A percentile compares a stretch with the other conserved stretches of the same genome.
These are phyloP conservation scores for Pristis pectinata DNA, from an alignment of 2,797 vertebrate species.

Conservation along the genomic window DNA sequence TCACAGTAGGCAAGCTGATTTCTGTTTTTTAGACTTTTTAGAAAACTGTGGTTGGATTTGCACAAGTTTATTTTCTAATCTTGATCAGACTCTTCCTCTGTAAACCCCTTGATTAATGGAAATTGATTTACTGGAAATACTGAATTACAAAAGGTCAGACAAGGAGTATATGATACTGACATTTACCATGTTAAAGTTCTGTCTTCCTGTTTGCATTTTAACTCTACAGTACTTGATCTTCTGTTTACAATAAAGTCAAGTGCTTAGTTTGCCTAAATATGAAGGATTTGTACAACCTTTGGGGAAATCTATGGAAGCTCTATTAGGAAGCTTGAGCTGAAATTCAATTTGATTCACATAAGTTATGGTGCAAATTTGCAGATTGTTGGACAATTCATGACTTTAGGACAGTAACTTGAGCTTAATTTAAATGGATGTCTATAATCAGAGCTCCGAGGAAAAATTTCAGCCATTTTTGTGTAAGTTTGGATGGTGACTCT, in stretches of 20 bases:
- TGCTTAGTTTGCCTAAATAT: not conserved
- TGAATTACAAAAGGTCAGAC: conserved; percentile 29
- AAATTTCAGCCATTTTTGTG: not conserved
- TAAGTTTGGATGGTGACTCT: not conserved
- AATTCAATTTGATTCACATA: not conserved
- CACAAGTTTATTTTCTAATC: conserved; percentile 18
- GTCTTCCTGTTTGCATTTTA: conserved; percentile 31
- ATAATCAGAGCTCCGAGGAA: not conserved
- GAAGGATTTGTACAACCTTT: conserved; percentile 9
- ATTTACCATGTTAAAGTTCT: not conserved
- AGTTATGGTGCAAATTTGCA: not conserved
- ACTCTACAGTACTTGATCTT: not conserved
- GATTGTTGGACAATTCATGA: not conserved
- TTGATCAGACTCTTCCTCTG: conserved; percentile 35
- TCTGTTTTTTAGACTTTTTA: conserved; percentile 16
- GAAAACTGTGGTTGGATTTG: conserved; percentile 23
- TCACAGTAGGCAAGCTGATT: not conserved
- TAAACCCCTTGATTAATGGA: conserved; percentile 31
- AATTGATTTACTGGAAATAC: conserved; percentile 36
- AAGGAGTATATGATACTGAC: not conserved
- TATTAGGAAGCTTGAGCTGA: not conserved
- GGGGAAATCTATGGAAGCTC: not conserved
- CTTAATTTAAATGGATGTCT: not conserved
- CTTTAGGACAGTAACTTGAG: not conserved
- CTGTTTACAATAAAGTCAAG: conserved; percentile 17